These are phyloP conservation scores for Poeciliopsis turrubarensis DNA, from an alignment of 2,113 vertebrate species.

Conservation along the genomic window DNA sequence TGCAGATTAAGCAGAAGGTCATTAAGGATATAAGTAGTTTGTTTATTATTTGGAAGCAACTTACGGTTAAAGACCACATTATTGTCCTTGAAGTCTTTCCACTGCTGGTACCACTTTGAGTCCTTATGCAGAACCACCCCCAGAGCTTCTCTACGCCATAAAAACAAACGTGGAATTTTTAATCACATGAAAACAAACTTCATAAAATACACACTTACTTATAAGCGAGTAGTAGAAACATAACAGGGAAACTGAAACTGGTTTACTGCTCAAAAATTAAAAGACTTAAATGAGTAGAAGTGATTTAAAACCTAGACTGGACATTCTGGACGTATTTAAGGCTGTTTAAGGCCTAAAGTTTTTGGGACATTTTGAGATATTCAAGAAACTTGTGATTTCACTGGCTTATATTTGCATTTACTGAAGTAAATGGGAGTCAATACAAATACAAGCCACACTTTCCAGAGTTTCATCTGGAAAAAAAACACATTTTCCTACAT, in stretches of 20 bases:
- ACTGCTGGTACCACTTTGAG: conserved; percentile 96
- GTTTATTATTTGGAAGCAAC: conserved; percentile 31
- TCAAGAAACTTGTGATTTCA: not conserved
- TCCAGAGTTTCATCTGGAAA: not conserved
- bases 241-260: too few relatives aligned
- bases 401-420: not conserved
- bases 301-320: too few relatives aligned
- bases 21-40: not conserved
- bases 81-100: conserved; percentile 98
- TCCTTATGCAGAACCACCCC: conserved; percentile 95
- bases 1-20: not conserved
- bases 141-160: conserved; percentile 84
- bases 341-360: too few relatives aligned
- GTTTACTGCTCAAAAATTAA: too few relatives aligned
- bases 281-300: too few relatives aligned
- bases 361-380: too few relatives aligned
- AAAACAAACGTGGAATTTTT: conserved; percentile 3
- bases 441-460: not conserved
- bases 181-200: not conserved
- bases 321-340: too few relatives aligned
- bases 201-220: too few relatives aligned
- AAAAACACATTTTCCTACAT: not conserved
- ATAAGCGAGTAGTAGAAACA: too few relatives aligned
- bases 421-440: not conserved
- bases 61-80: conserved; percentile 95